These are phyloP conservation scores for Gila robusta DNA, from an alignment of 2,797 vertebrate genomes.

Conservation along the genomic window DNA sequence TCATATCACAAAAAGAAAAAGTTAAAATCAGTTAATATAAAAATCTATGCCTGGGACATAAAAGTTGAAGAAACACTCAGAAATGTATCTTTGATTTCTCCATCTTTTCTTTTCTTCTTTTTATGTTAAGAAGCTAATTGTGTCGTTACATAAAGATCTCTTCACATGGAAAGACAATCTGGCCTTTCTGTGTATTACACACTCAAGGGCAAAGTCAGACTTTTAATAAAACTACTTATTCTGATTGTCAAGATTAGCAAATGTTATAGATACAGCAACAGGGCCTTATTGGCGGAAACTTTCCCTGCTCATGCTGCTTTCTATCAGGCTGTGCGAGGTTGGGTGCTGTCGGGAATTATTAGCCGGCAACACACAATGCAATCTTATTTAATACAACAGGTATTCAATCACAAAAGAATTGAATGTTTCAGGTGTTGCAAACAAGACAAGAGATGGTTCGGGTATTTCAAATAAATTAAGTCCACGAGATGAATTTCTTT, in stretches of 20 bases:
- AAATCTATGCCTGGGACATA: not conserved
- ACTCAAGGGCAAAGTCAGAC: not conserved
- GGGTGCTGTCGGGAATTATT: slow-evolving; percentile 80
- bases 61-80: not conserved
- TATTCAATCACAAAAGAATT: slow-evolving; percentile 75
- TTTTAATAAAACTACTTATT: slow-evolving; percentile 14
- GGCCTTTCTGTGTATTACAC: not conserved
- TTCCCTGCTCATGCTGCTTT: slow-evolving; percentile 67
- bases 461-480: slow-evolving; percentile 76
- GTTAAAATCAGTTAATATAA: not conserved
- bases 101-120: not conserved
- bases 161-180: not conserved
- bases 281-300: slow-evolving; percentile 72
- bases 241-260: slow-evolving; percentile 70
- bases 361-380: slow-evolving; percentile 77
- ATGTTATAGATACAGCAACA: slow-evolving; percentile 66
- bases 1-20: not conserved
- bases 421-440: slow-evolving; percentile 72
- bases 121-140: not conserved
- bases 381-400: slow-evolving; percentile 78
- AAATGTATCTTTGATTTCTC: not conserved
- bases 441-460: slow-evolving; percentile 71
- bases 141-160: not conserved
- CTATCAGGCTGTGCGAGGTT: slow-evolving; percentile 73
- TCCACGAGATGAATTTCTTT: slow-evolving; percentile 70